Evolutionary conservation across 2,113 vertebrate genomes (phyloP).

Genomic region (Hystrix brachyura): DNA sequence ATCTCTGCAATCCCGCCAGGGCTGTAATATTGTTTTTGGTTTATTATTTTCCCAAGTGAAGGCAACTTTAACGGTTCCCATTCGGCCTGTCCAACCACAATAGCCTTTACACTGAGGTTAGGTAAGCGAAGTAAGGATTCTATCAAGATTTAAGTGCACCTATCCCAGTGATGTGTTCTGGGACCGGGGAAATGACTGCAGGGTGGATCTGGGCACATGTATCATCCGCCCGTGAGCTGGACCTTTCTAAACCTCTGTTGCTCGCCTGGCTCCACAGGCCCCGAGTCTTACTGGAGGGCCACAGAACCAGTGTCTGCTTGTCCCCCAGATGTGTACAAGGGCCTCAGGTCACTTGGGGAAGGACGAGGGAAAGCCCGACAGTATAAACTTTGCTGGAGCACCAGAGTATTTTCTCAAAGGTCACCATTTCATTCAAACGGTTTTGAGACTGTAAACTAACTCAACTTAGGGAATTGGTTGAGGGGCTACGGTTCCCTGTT

Average conservation of each 20-base stretch:
- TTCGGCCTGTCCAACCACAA: background rate
- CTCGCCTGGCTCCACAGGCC: too few species aligned
- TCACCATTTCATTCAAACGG: background rate
- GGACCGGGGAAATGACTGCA: background rate
- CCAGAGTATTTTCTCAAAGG: background rate
- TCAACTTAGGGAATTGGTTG: background rate
- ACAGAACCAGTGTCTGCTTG: background rate
- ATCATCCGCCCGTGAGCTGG: background rate
- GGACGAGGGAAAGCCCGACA: background rate
- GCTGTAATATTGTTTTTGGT: background rate
- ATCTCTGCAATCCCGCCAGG: background rate
- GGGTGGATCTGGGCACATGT: background rate
- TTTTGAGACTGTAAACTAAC: background rate
- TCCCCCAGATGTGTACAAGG: background rate
- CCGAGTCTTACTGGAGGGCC: too few species aligned
- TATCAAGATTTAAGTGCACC: background rate
- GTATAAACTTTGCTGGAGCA: background rate
- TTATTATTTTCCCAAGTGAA: background rate
- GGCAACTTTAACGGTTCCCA: background rate
- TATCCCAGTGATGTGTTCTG: fast-evolving
- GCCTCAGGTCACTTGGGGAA: background rate
- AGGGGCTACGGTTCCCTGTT: background rate
- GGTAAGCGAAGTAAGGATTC: background rate
- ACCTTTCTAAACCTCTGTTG: too few species aligned
- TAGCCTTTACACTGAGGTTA: background rate